Evolutionary conservation across 2,797 vertebrate genomes (phyloP).

Genomic region (Danio aesculapii): DNA sequence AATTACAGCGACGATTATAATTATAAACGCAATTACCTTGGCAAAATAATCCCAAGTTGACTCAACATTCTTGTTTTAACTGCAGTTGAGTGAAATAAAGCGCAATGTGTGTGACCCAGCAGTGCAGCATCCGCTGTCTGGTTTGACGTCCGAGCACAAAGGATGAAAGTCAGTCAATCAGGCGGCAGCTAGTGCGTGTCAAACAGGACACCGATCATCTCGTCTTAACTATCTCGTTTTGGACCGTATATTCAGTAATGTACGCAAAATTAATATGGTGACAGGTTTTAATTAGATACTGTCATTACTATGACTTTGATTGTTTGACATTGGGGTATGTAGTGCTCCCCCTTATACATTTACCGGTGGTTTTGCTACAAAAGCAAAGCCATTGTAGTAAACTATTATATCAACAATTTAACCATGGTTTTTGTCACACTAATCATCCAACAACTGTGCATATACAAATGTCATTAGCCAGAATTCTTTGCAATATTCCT

Average conservation of each 20-base stretch:
- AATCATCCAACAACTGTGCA: too few relatives aligned
- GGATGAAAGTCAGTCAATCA: constrained; percentile 48
- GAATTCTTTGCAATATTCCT: not conserved
- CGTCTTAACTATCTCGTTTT: not conserved
- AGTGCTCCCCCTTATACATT: not conserved
- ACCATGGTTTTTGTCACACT: too few relatives aligned
- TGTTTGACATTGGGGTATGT: not conserved
- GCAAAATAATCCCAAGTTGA: not conserved
- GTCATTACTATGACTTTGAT: not conserved
- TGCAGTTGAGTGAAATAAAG: not conserved
- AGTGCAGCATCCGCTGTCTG: constrained; percentile 29
- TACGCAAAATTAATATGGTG: not conserved
- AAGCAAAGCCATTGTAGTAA: too few relatives aligned
- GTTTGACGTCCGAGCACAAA: constrained; percentile 41
- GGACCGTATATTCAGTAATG: not conserved
- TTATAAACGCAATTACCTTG: not conserved
- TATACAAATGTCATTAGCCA: too few relatives aligned
- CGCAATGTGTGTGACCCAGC: not conserved
- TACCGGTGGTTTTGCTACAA: too few relatives aligned
- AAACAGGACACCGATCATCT: constrained; percentile 2
- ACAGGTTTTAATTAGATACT: not conserved
- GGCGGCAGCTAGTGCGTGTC: constrained; percentile 11
- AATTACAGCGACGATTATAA: not conserved
- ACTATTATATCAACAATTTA: too few relatives aligned
- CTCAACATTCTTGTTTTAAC: not conserved